phyloP scores from a whole-genome alignment of 2,797 vertebrate species.

The Eulemur mongoz region DNA sequence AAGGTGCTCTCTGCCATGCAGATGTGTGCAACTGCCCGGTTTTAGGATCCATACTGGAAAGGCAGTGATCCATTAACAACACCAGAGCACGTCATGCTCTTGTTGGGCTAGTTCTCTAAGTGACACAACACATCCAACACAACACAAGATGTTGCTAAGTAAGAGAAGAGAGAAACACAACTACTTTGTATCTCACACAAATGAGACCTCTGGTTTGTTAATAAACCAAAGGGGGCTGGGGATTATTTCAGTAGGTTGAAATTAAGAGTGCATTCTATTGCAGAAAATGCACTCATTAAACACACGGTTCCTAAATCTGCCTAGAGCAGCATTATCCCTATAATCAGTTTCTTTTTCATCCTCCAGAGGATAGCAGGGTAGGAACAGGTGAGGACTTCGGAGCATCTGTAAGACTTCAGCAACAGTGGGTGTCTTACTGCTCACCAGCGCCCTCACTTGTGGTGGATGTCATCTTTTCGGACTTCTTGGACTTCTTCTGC shows the following conservation, averaged over 20 bases:
- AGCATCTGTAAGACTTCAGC: not conserved
- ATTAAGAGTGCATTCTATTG: constrained; percentile 68
- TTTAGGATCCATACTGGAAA: not conserved
- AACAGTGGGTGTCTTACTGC: constrained; percentile 73
- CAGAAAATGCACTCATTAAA: constrained; percentile 70
- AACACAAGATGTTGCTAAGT: not conserved
- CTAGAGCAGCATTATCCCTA: constrained; percentile 50
- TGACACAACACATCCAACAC: not conserved
- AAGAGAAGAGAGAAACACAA: constrained; percentile 20
- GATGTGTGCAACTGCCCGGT: not conserved
- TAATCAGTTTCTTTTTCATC: constrained; percentile 40
- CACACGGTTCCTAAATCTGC: constrained; percentile 61
- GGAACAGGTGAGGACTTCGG: constrained; percentile 45
- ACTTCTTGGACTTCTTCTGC: constrained; percentile 87
- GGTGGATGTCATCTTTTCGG: constrained; percentile 80
- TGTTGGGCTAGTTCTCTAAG: not conserved
- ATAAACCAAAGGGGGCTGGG: constrained; percentile 40
- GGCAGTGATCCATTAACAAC: not conserved
- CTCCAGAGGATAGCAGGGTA: constrained; percentile 52
- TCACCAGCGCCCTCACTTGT: constrained; percentile 85
- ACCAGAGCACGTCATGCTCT: not conserved
- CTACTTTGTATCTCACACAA: not conserved
- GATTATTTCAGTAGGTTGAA: constrained; percentile 74
- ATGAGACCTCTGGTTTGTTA: constrained; percentile 40
- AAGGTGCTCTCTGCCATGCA: not conserved